A percentile compares a stretch with the other conserved stretches of the same genome.
phyloP scores from a whole-genome alignment of 1,140 invertebrate genomes.

The Physella acuta region DNA sequence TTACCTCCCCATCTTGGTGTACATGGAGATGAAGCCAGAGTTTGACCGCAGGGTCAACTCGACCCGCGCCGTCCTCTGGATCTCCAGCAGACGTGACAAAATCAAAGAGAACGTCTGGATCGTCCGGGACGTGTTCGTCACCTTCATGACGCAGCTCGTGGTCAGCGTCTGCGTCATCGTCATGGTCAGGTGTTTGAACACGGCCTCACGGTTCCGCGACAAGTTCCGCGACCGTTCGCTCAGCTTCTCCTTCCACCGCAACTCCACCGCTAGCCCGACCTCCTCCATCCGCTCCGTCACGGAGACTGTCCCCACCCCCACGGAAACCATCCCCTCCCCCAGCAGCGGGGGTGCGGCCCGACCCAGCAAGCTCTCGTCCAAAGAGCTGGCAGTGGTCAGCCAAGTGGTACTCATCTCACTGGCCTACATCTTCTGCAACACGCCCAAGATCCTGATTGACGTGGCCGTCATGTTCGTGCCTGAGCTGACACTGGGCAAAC shows the following conservation, averaged over 20 bases:
- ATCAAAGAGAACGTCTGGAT: not conserved
- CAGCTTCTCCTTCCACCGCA: not conserved
- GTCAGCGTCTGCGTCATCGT: not conserved
- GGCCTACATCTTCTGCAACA: constrained; percentile 2
- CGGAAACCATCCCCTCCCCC: not conserved
- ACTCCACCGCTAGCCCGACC: not conserved
- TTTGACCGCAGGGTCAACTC: not conserved
- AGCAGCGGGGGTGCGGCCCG: too few species aligned
- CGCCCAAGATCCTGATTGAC: not conserved
- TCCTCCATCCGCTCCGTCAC: too few species aligned
- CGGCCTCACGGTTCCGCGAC: not conserved
- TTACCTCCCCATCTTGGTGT: not conserved
- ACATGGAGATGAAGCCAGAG: not conserved
- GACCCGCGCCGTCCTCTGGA: not conserved
- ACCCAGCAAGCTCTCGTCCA: too few species aligned
- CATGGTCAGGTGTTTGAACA: not conserved
- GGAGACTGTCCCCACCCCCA: too few species aligned
- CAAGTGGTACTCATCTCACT: constrained; percentile 5
- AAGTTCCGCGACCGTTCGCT: not conserved
- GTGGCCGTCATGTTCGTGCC: not conserved
- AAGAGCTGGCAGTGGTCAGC: not conserved
- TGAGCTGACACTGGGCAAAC: not conserved
- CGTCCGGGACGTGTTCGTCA: not conserved
- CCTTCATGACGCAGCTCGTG: not conserved
- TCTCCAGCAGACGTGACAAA: not conserved